phyloP scores from a whole-genome alignment of 2,113 vertebrate species.

The Alosa alosa region DNA sequence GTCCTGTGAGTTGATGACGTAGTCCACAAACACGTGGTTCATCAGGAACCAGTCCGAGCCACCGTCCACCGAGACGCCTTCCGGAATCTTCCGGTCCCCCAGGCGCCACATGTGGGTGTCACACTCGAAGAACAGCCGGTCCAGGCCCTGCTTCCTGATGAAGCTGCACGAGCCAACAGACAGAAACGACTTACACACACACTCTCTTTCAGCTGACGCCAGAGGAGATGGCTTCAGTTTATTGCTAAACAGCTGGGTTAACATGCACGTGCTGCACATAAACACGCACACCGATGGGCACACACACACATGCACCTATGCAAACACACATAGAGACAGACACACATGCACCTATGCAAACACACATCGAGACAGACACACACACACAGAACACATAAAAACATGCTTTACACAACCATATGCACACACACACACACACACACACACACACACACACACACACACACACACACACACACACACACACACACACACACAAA shows the following conservation, averaged over 20 bases:
- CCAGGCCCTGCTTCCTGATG: slow-evolving; percentile 94
- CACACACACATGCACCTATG: not conserved
- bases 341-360: not conserved
- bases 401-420: not conserved
- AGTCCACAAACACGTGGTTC: slow-evolving; percentile 92
- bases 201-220: no score
- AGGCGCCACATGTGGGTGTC: slow-evolving; percentile 99
- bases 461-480: not conserved
- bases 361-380: not conserved
- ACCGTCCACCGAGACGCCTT: slow-evolving; percentile 90
- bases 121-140: slow-evolving; percentile 93
- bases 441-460: not conserved
- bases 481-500: slow-evolving; percentile 5
- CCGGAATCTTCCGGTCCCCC: slow-evolving; percentile 92
- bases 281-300: slow-evolving; percentile 3
- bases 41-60: slow-evolving; percentile 98
- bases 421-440: not conserved
- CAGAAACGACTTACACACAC: not conserved
- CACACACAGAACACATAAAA: not conserved
- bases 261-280: not conserved
- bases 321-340: not conserved
- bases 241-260: no score
- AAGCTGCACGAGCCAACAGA: slow-evolving; percentile 71
- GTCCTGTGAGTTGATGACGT: slow-evolving; percentile 88
- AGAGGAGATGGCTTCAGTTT: no score